A percentile compares a stretch with the other conserved stretches of the same genome.
phyloP scores from a whole-genome alignment of 2,888 invertebrate genomes.

The Cephus pulcher region DNA sequence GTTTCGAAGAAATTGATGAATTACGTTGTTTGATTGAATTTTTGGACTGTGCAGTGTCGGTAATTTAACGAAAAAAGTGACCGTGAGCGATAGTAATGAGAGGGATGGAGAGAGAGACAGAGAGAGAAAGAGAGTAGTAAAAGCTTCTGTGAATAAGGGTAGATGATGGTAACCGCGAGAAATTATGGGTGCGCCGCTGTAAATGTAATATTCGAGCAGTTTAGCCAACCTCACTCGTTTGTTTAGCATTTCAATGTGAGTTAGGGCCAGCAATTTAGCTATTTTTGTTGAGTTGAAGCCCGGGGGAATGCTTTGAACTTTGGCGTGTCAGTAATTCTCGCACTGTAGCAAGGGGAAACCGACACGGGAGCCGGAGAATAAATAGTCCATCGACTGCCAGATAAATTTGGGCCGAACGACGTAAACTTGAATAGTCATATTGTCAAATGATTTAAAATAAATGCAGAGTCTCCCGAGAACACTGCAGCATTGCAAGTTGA shows the following conservation, averaged over 20 bases:
- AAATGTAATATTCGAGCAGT: constrained; percentile 16
- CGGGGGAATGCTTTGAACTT: constrained; percentile 46
- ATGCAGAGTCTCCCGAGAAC: neutral
- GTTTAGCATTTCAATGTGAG: constrained; percentile 24
- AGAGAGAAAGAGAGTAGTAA: neutral
- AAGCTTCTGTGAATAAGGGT: neutral
- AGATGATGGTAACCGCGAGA: neutral
- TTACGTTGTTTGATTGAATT: too few relatives aligned
- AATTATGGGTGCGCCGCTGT: constrained; percentile 15
- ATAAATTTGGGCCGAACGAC: neutral
- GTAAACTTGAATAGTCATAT: neutral
- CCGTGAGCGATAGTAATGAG: neutral
- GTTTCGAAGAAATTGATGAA: too few relatives aligned
- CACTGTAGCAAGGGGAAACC: constrained; percentile 27
- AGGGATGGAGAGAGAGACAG: neutral
- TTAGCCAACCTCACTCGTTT: constrained; percentile 19
- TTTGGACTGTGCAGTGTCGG: too few relatives aligned
- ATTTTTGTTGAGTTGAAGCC: constrained; percentile 36
- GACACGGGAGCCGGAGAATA: neutral
- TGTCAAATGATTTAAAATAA: too few relatives aligned
- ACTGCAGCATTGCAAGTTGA: neutral
- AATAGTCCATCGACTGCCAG: constrained; percentile 2
- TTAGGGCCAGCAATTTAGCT: constrained; percentile 35
- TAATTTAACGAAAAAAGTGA: neutral
- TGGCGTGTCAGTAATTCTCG: constrained; percentile 45